These are phyloP conservation scores for Spisula subtruncata DNA, from an alignment of 2,888 invertebrate genomes.

Conservation along the genomic window DNA sequence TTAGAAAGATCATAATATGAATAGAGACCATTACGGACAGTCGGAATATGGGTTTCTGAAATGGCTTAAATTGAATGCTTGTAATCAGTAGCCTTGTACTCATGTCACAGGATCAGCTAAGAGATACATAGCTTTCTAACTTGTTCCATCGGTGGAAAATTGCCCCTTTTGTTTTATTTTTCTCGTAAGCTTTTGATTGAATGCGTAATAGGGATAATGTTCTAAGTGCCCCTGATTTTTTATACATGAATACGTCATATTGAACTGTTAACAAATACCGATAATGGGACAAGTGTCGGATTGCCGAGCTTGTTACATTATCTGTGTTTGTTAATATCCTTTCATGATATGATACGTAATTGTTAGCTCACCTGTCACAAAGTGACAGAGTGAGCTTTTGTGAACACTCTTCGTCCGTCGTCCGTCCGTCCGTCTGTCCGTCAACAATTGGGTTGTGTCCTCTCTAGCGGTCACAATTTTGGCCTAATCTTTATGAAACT, in stretches of 20 bases:
- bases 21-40: not conserved
- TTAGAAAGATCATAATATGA: not conserved
- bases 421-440: too few species aligned
- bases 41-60: not conserved
- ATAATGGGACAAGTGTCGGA: constrained; percentile 45
- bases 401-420: too few species aligned
- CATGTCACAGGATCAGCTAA: not conserved
- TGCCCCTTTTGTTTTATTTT: not conserved
- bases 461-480: too few species aligned
- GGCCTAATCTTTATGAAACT: too few species aligned
- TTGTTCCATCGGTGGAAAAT: not conserved
- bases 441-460: too few species aligned
- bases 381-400: too few species aligned
- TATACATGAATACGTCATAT: not conserved
- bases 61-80: not conserved
- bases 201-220: not conserved
- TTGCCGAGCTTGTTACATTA: constrained; percentile 22
- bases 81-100: not conserved
- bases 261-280: constrained; percentile 37
- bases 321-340: constrained; percentile 31
- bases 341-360: not conserved
- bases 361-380: too few species aligned
- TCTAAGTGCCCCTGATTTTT: not conserved
- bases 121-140: constrained; percentile 1
- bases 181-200: not conserved